A percentile compares a stretch with the other conserved stretches of the same genome.
Conservation (phyloP, 2,797 vertebrate species). For the Muraenolepis orangiensis region DNA sequence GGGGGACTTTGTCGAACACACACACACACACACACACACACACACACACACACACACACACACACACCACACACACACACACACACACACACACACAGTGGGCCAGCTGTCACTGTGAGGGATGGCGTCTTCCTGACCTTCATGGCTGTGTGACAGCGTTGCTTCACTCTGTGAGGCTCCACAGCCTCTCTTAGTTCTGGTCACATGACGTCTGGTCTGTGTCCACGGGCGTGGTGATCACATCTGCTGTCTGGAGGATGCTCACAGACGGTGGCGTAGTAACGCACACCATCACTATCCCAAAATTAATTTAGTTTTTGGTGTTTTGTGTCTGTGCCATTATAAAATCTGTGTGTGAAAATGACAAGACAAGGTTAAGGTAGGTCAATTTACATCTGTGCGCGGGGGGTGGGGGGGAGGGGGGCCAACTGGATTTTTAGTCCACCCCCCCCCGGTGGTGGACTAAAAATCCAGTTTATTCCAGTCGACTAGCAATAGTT, state of each 20-base stretch:
- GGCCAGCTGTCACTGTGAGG: too few species aligned
- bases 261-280: not conserved
- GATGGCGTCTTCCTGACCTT: too few species aligned
- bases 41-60: not conserved
- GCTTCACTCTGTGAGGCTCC: not conserved
- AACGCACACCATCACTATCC: not conserved
- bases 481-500: not conserved
- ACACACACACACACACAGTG: too few species aligned
- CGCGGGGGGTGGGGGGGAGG: too few species aligned
- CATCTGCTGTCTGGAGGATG: not conserved
- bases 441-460: too few species aligned
- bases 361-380: too few species aligned
- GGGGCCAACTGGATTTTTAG: too few species aligned
- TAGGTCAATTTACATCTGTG: too few species aligned
- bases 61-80: too few species aligned
- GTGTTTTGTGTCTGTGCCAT: not conserved
- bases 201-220: not conserved
- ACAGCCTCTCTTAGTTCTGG: not conserved
- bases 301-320: too few species aligned
- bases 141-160: too few species aligned
- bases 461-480: not conserved
- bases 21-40: not conserved
- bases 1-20: not conserved
- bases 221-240: not conserved
- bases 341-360: not conserved